phyloP scores from a whole-genome alignment of 2,888 invertebrate genomes.

The Plebejus argus region DNA sequence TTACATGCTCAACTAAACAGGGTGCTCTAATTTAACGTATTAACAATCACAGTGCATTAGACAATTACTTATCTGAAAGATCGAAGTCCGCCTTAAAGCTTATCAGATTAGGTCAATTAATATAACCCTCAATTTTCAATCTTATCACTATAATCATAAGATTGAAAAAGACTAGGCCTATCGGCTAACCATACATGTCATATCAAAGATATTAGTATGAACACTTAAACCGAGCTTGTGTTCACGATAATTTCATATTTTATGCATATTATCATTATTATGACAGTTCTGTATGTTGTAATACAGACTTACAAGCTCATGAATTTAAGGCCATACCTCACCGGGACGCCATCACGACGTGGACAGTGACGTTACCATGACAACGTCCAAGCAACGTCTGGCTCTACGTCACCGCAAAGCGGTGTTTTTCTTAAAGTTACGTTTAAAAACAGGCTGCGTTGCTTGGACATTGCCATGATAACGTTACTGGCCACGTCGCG shows the following conservation, averaged over 20 bases:
- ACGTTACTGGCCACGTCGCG: too few species aligned
- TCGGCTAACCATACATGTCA: background rate
- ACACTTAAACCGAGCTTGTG: background rate
- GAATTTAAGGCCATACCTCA: too few species aligned
- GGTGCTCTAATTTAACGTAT: background rate
- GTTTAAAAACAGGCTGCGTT: too few species aligned
- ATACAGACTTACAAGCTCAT: background rate
- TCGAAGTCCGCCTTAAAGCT: background rate
- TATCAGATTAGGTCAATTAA: background rate
- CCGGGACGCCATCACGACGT: too few species aligned
- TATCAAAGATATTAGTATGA: background rate
- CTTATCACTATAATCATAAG: background rate
- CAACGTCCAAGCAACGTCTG: too few species aligned
- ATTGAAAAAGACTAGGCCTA: background rate
- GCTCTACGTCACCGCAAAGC: too few species aligned
- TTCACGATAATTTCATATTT: background rate
- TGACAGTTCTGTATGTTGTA: background rate
- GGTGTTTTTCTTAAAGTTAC: too few species aligned
- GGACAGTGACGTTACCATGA: too few species aligned
- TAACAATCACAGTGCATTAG: slow-evolving; percentile 1
- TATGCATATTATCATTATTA: background rate
- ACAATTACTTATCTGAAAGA: background rate
- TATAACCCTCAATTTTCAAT: background rate
- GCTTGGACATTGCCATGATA: too few species aligned
- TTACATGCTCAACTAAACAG: too few species aligned